These are phyloP conservation scores for Peromyscus californicus DNA, from an alignment of 2,113 vertebrate species.

Conservation along the genomic window DNA sequence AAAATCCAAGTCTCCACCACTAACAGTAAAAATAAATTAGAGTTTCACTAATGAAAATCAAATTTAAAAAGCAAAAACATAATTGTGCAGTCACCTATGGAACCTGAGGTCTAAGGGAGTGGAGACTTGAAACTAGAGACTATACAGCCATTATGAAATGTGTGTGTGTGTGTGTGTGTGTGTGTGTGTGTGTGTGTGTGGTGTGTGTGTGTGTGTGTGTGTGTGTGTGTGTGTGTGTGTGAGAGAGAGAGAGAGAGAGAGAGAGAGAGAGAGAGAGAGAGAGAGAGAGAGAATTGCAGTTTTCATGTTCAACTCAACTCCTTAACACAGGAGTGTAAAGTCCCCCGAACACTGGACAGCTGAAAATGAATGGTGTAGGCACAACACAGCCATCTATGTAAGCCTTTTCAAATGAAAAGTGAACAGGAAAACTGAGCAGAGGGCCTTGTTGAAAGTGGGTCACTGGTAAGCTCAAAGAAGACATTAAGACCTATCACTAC, in stretches of 20 bases:
- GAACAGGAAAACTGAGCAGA: conserved; percentile 76
- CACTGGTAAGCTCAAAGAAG: conserved; percentile 77
- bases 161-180: no score
- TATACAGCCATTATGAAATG: conserved; percentile 79
- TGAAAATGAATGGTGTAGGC: conserved; percentile 80
- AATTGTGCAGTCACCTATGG: conserved; percentile 53
- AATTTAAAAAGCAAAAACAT: conserved; percentile 59
- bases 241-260: conserved; percentile 77
- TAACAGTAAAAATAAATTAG: conserved; percentile 13
- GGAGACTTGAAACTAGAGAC: conserved; percentile 78
- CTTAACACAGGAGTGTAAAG: conserved; percentile 76
- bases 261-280: conserved; percentile 68
- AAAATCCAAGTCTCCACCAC: neutral
- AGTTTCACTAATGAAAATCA: conserved; percentile 41
- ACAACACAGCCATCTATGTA: conserved; percentile 73
- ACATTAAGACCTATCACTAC: conserved; percentile 47
- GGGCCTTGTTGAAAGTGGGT: conserved; percentile 70
- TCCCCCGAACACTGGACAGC: conserved; percentile 73
- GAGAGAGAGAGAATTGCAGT: conserved; percentile 78
- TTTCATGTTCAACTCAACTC: conserved; percentile 79
- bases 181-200: no score
- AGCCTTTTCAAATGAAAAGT: conserved; percentile 81
- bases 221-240: no score
- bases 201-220: no score
- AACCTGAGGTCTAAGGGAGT: conserved; percentile 4